Base-by-base conservation (phyloP, 92 coral and sea anemone genomes). In the Epizoanthus scotinus region DNA sequence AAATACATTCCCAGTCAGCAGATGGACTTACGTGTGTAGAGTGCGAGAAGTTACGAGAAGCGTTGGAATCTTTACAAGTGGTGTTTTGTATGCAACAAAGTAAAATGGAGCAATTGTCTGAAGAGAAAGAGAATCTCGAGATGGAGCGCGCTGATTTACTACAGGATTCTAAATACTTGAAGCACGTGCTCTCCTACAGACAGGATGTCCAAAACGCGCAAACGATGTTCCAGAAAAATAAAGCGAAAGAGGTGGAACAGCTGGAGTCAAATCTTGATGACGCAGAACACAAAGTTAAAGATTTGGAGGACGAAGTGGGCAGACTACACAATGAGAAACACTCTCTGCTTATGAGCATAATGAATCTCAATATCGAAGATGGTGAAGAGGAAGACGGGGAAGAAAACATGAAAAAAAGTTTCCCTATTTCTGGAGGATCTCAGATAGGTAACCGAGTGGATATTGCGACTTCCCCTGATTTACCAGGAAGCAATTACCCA, bases 181-280 rank as follows among this genome's bases (percentile, higher is more conserved):
- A 95, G 67, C 86, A 95, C 19, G 99, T 95, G 12, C 87, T 95
- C 26, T 93, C 96, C n/a, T 95, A 95, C 79, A 91, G 99, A 10
- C 91, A 92, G 34, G 98, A 95, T 47, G 89, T 91, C 21, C 93
- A 91, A 82, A 82, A 86, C 68, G 93, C 91, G 0, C 96, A 95
- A 57, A 80, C 87, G 19, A 62, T 89, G 40, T 80, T 84, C 25
- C 88, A 91, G 63, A 85, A 87, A 54, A 87, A 78, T 62, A 31
- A 75, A 57, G 81, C 63, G 17, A 92, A 85, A 25, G 91, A 95
- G 72, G 71, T 95, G 79, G 92, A 88, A 63, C 87, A 89, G 56
- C 57, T 95, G 77, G 93, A 88, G 68, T 83, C 94, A 9, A 93
- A 93, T 78, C 81, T 95, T 18, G 93, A 78, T 75, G 98, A 91